Conservation (phyloP, 35 echinoderm and acorn worm species). For the Strongylocentrotus purpuratus region DNA sequence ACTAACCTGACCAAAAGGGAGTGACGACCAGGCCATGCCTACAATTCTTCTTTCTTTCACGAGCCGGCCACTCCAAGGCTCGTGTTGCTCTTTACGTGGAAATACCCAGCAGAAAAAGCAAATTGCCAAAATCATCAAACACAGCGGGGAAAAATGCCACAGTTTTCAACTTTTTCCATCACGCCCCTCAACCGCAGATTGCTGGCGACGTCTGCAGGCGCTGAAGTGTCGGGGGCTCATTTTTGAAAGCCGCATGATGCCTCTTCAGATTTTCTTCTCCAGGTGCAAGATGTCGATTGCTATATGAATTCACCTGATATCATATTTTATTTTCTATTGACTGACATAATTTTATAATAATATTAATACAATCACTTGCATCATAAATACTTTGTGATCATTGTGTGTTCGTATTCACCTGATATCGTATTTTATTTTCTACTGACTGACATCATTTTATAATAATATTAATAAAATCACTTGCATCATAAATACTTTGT, state of each 20-base stretch:
- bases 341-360: too few species aligned
- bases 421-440: neutral
- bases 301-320: neutral
- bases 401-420: neutral
- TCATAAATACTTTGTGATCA: neutral
- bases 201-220: neutral
- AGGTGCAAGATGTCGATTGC: neutral
- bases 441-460: neutral
- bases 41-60: neutral
- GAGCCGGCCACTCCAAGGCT: neutral
- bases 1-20: too few species aligned
- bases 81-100: neutral
- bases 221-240: neutral
- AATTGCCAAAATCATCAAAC: constrained; percentile 1
- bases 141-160: neutral
- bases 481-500: neutral
- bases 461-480: neutral
- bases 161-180: neutral
- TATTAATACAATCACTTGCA: too few species aligned
- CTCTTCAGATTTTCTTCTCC: neutral
- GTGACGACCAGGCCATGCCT: too few species aligned
- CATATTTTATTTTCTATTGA: neutral
- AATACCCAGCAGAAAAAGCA: neutral
- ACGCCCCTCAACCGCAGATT: neutral
- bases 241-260: neutral